Percentiles rank a stretch among this genome's conserved stretches.
Conservation (phyloP, 2,888 invertebrate species). For the Tyria jacobaeae region DNA sequence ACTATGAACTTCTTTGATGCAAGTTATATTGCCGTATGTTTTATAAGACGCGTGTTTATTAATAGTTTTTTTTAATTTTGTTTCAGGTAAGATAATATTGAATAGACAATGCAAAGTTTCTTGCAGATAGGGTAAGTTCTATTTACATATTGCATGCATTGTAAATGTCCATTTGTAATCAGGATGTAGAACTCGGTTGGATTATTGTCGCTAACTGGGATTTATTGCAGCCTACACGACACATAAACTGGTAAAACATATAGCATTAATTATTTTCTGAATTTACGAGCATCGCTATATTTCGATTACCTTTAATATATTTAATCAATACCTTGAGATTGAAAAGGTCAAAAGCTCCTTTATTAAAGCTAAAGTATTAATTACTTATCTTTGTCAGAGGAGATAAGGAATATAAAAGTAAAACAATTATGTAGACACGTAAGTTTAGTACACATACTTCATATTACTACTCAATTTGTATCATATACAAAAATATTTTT, state of each 20-base stretch:
- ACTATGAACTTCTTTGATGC: too few relatives aligned
- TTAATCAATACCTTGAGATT: not conserved
- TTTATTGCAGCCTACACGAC: not conserved
- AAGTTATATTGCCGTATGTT: too few relatives aligned
- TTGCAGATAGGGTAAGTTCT: constrained; percentile 1
- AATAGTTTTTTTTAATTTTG: not conserved
- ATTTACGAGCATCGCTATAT: not conserved
- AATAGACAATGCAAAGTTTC: not conserved
- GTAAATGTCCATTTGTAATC: too few relatives aligned
- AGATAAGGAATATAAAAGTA: too few relatives aligned
- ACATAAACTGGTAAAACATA: not conserved
- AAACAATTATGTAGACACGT: too few relatives aligned
- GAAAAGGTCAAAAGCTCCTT: not conserved
- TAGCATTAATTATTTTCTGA: not conserved
- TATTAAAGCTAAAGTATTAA: not conserved
- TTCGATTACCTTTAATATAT: not conserved
- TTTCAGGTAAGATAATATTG: constrained; percentile 15
- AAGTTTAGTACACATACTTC: too few relatives aligned
- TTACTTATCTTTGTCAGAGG: too few relatives aligned
- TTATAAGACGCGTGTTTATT: not conserved
- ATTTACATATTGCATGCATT: too few relatives aligned
- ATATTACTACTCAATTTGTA: too few relatives aligned
- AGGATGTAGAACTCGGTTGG: too few relatives aligned
- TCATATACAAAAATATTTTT: too few relatives aligned
- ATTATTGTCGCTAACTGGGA: too few relatives aligned